phyloP scores from a whole-genome alignment of 2,113 vertebrate species.

The Pedetes capensis region DNA sequence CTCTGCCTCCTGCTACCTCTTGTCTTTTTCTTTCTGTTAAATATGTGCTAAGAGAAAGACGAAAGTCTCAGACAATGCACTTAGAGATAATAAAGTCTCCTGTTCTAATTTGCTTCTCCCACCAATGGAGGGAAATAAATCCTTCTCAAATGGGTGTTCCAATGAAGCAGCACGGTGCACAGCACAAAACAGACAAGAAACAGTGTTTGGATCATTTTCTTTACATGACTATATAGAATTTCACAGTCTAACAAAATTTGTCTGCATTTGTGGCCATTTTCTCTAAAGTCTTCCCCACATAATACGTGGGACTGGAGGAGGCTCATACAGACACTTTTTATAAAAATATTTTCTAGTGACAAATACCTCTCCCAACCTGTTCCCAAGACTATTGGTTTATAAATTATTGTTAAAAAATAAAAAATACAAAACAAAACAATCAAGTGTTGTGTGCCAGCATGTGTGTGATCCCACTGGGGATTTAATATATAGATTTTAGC shows the following conservation, averaged over 20 bases:
- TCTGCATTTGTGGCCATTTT: neutral
- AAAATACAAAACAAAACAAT: neutral
- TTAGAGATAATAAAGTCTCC: neutral
- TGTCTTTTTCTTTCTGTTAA: neutral
- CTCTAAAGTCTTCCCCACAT: neutral
- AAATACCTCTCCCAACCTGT: neutral
- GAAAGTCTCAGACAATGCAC: neutral
- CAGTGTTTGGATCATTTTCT: neutral
- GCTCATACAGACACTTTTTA: neutral
- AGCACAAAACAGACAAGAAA: constrained; percentile 4
- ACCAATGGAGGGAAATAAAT: constrained; percentile 41
- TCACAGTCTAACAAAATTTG: neutral
- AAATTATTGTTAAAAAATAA: neutral
- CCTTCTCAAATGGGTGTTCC: neutral
- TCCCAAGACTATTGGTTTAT: neutral
- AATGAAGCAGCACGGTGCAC: neutral
- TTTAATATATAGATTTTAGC: neutral
- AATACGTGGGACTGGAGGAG: neutral
- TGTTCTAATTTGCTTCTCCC: neutral
- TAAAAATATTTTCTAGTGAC: neutral
- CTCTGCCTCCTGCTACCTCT: neutral
- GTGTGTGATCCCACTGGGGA: no score
- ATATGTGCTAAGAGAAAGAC: neutral
- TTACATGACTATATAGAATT: neutral
- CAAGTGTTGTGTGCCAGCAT: no score